Conservation (phyloP, 2,888 invertebrate species). For the Megaustenia siamemsis region DNA sequence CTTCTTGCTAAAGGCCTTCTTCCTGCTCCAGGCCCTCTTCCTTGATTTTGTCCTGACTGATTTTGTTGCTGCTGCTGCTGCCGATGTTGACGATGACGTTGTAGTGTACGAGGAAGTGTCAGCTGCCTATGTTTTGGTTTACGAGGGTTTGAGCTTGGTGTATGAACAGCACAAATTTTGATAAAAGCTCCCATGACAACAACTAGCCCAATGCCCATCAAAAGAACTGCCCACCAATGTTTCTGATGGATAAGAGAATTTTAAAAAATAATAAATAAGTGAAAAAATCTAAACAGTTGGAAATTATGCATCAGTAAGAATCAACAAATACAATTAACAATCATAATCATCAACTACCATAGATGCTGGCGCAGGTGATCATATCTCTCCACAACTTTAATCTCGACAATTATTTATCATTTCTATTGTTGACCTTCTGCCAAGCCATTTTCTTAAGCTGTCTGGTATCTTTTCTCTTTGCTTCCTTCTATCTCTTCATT, state of each 20-base stretch:
- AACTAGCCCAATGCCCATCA: slow-evolving; percentile 93
- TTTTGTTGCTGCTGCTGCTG: slow-evolving; percentile 29
- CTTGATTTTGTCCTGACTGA: slow-evolving; percentile 15
- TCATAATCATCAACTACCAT: too few relatives aligned
- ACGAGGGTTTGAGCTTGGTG: slow-evolving; percentile 98
- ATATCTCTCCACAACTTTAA: too few relatives aligned
- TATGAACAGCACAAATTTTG: slow-evolving; percentile 99
- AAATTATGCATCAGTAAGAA: too few relatives aligned
- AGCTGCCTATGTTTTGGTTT: slow-evolving; percentile 95
- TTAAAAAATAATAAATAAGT: neutral
- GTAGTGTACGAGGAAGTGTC: slow-evolving; percentile 79
- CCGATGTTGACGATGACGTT: slow-evolving; percentile 50
- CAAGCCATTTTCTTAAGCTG: too few relatives aligned
- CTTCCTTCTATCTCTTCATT: too few relatives aligned
- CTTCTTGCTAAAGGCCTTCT: slow-evolving; percentile 42
- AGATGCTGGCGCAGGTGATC: too few relatives aligned
- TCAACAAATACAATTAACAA: too few relatives aligned
- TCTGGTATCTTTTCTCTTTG: too few relatives aligned
- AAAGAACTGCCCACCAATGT: slow-evolving; percentile 85
- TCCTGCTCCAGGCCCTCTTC: slow-evolving; percentile 19
- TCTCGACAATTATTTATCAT: too few relatives aligned
- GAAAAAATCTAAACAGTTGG: too few relatives aligned
- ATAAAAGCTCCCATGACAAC: slow-evolving; percentile 98
- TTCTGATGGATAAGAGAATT: slow-evolving; percentile 63
- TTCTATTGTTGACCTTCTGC: too few relatives aligned